Percentiles rank a stretch among this genome's conserved stretches.
phyloP scores from a whole-genome alignment of 2,888 invertebrate genomes.

The Himalopsyche anomala region DNA sequence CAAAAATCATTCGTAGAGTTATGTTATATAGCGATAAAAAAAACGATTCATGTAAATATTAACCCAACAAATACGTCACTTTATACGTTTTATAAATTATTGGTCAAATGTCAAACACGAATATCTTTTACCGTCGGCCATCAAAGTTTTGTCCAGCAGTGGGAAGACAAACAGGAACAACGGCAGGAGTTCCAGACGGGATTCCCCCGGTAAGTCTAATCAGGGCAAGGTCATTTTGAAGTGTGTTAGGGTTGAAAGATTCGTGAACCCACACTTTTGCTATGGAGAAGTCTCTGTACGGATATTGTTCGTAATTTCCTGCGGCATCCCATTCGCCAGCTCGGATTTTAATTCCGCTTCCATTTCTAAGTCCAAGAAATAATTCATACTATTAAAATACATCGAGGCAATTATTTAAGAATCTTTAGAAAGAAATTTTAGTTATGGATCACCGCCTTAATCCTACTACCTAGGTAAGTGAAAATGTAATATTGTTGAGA shows the following conservation, averaged over 20 bases:
- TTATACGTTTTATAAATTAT: too few species aligned
- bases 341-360: conserved; percentile 78
- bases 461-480: too few species aligned
- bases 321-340: conserved; percentile 87
- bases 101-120: neutral
- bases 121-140: conserved; percentile 73
- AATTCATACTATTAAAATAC: neutral
- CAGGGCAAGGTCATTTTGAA: conserved; percentile 90
- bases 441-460: too few species aligned
- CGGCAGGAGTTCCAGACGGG: conserved; percentile 76
- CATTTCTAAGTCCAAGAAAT: conserved; percentile 65
- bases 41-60: too few species aligned
- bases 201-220: conserved; percentile 81
- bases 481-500: too few species aligned
- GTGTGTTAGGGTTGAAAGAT: conserved; percentile 82
- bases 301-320: conserved; percentile 80
- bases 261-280: conserved; percentile 79
- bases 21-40: too few species aligned
- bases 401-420: neutral
- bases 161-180: conserved; percentile 81
- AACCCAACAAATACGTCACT: too few species aligned
- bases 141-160: conserved; percentile 71
- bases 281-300: conserved; percentile 80
- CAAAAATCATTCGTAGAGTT: too few species aligned
- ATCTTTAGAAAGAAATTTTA: too few species aligned